Evolutionary conservation across 2,113 vertebrate genomes (phyloP), one percentile per base, ranked within the genome.

Genomic region (Nothobranchius kuhntae): DNA sequence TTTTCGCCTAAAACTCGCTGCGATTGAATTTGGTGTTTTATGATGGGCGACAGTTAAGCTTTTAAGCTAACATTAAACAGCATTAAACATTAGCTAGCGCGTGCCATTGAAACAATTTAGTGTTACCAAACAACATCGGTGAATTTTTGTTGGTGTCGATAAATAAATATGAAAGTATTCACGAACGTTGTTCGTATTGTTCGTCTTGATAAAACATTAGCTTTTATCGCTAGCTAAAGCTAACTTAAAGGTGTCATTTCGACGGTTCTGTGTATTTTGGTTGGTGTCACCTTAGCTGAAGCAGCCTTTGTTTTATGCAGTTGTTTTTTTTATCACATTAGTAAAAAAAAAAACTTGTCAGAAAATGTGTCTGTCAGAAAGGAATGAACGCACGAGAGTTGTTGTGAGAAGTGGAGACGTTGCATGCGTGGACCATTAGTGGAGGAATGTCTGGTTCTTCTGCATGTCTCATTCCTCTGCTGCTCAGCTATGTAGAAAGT

Each of bases 401-500:
- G 68, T 64, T 68, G 64, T 12, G 13, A 51, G 60, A 68, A 81
- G 48, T 9, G 62, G 61, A 44, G 40, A 74, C 64, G 66, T 81
- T 82, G 83, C 21, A 30, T 50, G 46, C 36, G 38, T 54, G 21
- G 61, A 51, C 36, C 36, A 10, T 68, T 55, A 45, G 5, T 14
- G 56, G 83, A 47, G 56, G 86, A 81, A 48, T 54, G 55, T 69
- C 90, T 62, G 81, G 90, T 89, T 91, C 75, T 71, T 59, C 87
- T 82, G 71, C 90, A 86, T 90, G 75, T 61, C 26, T 24, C 68
- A 91, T 91, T 90, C 85, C 80, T 71, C 7, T 67, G 66, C 68
- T 42, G 26, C 21, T 56, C 40, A 46, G 65, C n/a, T 35, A 82
- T 78, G 88, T 73, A 63, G 63, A 83, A 76, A 81, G 75, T 85